Evolutionary conservation across 2,888 invertebrate genomes (phyloP).

Genomic region (Dascillus cervinus): DNA sequence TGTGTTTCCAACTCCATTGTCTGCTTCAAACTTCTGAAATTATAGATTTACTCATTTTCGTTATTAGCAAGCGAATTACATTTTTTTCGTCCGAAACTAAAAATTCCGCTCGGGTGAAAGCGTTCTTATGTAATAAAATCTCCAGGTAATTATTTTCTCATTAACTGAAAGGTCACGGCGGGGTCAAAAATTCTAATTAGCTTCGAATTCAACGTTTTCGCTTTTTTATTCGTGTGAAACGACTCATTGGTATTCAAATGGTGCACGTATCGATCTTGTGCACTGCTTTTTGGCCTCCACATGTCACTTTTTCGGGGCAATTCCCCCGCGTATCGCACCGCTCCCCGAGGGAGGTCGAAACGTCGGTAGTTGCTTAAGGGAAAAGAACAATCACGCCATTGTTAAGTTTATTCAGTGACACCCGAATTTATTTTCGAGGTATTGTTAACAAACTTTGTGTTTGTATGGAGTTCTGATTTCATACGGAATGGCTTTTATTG

Average conservation of each 20-base stretch:
- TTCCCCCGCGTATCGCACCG: constrained; percentile 1
- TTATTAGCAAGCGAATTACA: too few relatives aligned
- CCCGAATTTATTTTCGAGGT: constrained; percentile 26
- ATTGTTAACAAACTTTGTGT: constrained; percentile 14
- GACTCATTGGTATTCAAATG: constrained; percentile 20
- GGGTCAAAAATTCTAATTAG: too few relatives aligned
- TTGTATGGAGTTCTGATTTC: not conserved
- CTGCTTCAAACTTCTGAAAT: too few relatives aligned
- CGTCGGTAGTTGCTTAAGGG: constrained; percentile 21
- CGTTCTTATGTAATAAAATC: too few relatives aligned
- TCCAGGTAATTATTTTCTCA: too few relatives aligned
- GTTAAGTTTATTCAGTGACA: constrained; percentile 26
- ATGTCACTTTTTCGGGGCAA: not conserved
- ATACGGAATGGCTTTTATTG: not conserved
- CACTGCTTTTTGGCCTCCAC: constrained; percentile 2
- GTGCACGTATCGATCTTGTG: constrained; percentile 17
- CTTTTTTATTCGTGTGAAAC: too few relatives aligned
- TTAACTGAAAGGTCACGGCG: too few relatives aligned
- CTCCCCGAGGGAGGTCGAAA: constrained; percentile 21
- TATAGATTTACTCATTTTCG: too few relatives aligned
- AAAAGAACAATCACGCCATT: constrained; percentile 27
- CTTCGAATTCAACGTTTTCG: too few relatives aligned
- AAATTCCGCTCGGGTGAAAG: too few relatives aligned
- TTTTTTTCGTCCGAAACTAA: too few relatives aligned
- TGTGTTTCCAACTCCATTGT: too few relatives aligned